Base-by-base conservation (phyloP, 2,797 vertebrate genomes). In the Sciurus vulgaris region DNA sequence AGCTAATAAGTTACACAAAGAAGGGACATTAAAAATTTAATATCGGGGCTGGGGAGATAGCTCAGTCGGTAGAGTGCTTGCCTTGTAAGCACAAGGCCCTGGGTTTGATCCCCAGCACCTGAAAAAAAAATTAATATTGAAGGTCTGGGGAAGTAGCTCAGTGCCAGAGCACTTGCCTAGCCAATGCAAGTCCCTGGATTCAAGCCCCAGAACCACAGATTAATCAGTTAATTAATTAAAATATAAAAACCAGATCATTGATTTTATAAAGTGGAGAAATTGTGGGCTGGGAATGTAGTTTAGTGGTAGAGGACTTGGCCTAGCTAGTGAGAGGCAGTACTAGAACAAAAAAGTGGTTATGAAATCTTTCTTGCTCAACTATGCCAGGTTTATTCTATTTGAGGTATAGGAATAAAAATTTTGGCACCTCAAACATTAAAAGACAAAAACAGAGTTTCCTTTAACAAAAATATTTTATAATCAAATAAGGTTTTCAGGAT, bases 391-490 rank as follows among this genome's bases (percentile, higher is more conserved):
- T 78, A 90, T 79, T 70, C 8, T 81, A 95, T 83, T 88, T 97
- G 38, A 89, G 82, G 28, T 72, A 5, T 5, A 76, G 15, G 30
- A 41, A 56, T 83, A 51, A 47, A 95, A 83, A 94, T 54, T 72
- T 77, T 65, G 67, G 63, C 72, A 26, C 7, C 44, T 84, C 3
- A 79, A 81, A 33, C 44, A 84, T 4, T 30, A 95, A 70, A 38
- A 91, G 28, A 86, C 35, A 89, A 91, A 86, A 76, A 28, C 38
- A 86, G 18, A 92, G 47, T 41, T 94, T 87, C 79, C 89, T 92
- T 95, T 70, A 88, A 79, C 22, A 78, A 92, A 89, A 94, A n/a
- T 35, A 44, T n/a, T 67, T 17, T 22, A n/a, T 67, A 33, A 85
- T 69, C 35, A 87, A 93, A 85, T 86, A 69, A 87, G 35, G n/a